Evolutionary conservation across 2,888 invertebrate species (phyloP), one percentile per base, ranked within the genome.

Genomic region (Epirrhoe tristata): DNA sequence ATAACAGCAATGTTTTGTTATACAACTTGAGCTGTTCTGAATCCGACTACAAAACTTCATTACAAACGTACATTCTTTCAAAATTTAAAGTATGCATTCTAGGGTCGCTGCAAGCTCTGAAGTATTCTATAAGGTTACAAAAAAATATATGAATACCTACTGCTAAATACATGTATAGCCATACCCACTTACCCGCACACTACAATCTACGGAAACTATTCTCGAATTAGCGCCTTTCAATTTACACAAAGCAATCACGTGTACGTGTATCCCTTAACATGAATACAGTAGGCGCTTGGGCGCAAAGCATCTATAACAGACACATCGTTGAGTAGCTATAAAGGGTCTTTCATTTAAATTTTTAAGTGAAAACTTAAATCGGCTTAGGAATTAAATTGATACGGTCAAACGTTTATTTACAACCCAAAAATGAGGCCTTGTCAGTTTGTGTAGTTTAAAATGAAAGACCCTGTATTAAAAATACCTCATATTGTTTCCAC

Each of bases 81-180:
- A 43, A 12, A 48, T 48, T 6, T 0, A 14, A 48, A 14, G 1
- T 62, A 32, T 34, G 54, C 17, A 56, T n/a, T 8, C 53, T 63
- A 59, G 66, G 32, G 57, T 70, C 72, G 77, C 77, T 77, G 77
- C 77, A 77, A 77, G 75, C 75, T 75, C 75, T 8, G 46, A 17
- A 56, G 36, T 32, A 5, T 59, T 24, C 54, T n/a, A 31, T 46
- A 54, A 63, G 48, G 63, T 39, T 58, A 46, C n/a, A 43, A 43
- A 43, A 43, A n/a, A n/a, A n/a, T n/a, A 43, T 43, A 43, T 43
- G 12, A n/a, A 12, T 10, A 43, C n/a, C n/a, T 43, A 7, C 39
- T 1, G 39, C 39, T 43, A 43, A 43, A 43, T 12, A 10, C 39
- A 43, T 43, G 24, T 24, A 24, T 10, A 43, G 39, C 12, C 39